Evolutionary conservation across 1,140 invertebrate genomes (phyloP).

Genomic region (Drosophila teissieri): DNA sequence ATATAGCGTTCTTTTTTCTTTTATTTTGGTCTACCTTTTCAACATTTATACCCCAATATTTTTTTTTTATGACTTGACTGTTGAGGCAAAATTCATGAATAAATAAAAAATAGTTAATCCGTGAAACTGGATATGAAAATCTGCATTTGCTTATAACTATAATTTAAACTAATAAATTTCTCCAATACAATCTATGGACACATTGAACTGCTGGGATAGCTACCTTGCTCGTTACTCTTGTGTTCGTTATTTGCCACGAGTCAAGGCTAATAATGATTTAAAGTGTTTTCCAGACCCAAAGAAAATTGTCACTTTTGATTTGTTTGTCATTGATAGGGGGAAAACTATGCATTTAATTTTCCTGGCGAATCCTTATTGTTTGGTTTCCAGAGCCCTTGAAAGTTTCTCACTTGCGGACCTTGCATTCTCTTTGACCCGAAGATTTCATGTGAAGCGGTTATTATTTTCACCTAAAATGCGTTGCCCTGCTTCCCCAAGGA

Average conservation of each 20-base stretch:
- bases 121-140: constrained; percentile 27
- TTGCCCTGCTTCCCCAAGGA: constrained; percentile 6
- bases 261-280: constrained; percentile 72
- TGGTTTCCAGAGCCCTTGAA: constrained; percentile 24
- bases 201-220: constrained; percentile 30
- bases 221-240: constrained; percentile 6
- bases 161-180: constrained; percentile 32
- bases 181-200: constrained; percentile 21
- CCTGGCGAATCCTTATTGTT: constrained; percentile 35
- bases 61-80: constrained; percentile 19
- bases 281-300: constrained; percentile 49
- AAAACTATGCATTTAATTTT: constrained; percentile 62
- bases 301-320: constrained; percentile 78
- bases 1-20: constrained; percentile 22
- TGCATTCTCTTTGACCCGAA: constrained; percentile 73
- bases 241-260: constrained; percentile 51
- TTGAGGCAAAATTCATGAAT: constrained; percentile 18
- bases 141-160: constrained; percentile 10
- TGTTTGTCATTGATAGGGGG: constrained; percentile 70
- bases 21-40: constrained; percentile 43
- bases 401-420: constrained; percentile 46
- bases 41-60: constrained; percentile 16
- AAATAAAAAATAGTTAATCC: background rate
- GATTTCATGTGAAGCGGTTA: constrained; percentile 84
- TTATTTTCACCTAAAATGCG: constrained; percentile 81